Evolutionary conservation across 2,113 vertebrate genomes (phyloP).

Genomic region (Sorex fumeus): DNA sequence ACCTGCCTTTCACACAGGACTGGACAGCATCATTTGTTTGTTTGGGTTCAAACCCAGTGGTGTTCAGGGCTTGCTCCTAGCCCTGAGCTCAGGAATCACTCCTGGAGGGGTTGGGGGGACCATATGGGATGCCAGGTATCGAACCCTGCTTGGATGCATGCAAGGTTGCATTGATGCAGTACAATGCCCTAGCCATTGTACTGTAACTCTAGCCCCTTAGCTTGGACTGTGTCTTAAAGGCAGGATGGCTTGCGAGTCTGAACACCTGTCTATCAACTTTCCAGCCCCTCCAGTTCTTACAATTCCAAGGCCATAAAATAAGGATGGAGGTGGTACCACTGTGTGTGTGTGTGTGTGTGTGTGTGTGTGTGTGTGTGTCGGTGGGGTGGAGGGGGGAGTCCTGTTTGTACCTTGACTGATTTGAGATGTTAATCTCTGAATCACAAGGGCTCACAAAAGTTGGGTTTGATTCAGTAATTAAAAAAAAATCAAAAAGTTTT

Average conservation of each 20-base stretch:
- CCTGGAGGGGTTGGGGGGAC: too few relatives aligned
- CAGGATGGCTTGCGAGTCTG: not conserved
- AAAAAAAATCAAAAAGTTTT: not conserved
- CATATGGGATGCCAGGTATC: too few relatives aligned
- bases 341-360: not conserved
- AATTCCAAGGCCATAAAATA: not conserved
- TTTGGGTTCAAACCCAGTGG: too few relatives aligned
- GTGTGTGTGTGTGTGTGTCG: not conserved
- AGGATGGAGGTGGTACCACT: too few relatives aligned
- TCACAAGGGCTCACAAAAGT: not conserved
- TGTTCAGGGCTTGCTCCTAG: too few relatives aligned
- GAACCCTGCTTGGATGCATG: too few relatives aligned
- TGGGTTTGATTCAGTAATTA: not conserved
- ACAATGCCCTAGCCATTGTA: too few relatives aligned
- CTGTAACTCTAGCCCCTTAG: too few relatives aligned
- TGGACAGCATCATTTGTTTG: too few relatives aligned
- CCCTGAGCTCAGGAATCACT: too few relatives aligned
- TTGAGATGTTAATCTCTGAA: not conserved
- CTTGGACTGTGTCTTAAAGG: not conserved
- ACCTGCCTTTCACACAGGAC: accelerated
- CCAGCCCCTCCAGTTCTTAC: not conserved
- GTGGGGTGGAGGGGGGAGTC: too few relatives aligned
- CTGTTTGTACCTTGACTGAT: not conserved
- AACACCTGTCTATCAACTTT: not conserved
- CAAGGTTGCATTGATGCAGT: too few relatives aligned